These are phyloP conservation scores for Agrochola circellaris DNA, from an alignment of 2,888 invertebrate genomes.

Conservation along the genomic window DNA sequence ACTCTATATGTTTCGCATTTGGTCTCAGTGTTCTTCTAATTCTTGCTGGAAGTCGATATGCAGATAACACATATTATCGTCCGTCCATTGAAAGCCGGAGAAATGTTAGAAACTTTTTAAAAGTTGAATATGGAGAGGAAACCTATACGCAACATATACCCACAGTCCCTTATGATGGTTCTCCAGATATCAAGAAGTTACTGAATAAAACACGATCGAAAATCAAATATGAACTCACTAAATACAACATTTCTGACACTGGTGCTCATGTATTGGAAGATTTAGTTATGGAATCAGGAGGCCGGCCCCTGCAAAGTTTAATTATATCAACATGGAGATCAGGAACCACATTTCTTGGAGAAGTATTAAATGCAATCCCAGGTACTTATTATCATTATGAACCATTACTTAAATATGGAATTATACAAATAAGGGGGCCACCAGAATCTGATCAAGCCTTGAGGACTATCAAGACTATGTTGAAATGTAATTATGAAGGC, in stretches of 20 bases:
- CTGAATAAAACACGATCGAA: slow-evolving; percentile 82
- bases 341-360: slow-evolving; percentile 97
- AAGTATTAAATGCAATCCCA: slow-evolving; percentile 95
- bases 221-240: slow-evolving; percentile 83
- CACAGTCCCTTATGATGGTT: slow-evolving; percentile 83
- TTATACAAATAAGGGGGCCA: slow-evolving; percentile 94
- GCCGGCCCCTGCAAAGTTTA: slow-evolving; percentile 94
- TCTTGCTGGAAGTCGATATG: slow-evolving; percentile 90
- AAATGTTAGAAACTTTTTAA: slow-evolving; percentile 89
- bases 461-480: slow-evolving; percentile 92
- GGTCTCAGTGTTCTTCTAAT: slow-evolving; percentile 89
- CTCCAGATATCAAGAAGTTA: slow-evolving; percentile 82
- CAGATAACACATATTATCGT: slow-evolving; percentile 89
- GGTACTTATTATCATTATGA: slow-evolving; percentile 98
- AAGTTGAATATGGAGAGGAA: slow-evolving; percentile 90
- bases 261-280: slow-evolving; percentile 91
- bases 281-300: slow-evolving; percentile 93
- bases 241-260: slow-evolving; percentile 82
- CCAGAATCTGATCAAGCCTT: slow-evolving; percentile 93
- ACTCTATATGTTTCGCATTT: slow-evolving; percentile 89
- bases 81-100: slow-evolving; percentile 85
- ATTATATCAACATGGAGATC: slow-evolving; percentile 97
- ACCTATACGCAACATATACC: slow-evolving; percentile 76
- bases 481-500: slow-evolving; percentile 94
- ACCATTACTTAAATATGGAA: slow-evolving; percentile 95